These are phyloP conservation scores for Siniperca undulata DNA, from an alignment of 2,797 vertebrate genomes.

Conservation along the genomic window DNA sequence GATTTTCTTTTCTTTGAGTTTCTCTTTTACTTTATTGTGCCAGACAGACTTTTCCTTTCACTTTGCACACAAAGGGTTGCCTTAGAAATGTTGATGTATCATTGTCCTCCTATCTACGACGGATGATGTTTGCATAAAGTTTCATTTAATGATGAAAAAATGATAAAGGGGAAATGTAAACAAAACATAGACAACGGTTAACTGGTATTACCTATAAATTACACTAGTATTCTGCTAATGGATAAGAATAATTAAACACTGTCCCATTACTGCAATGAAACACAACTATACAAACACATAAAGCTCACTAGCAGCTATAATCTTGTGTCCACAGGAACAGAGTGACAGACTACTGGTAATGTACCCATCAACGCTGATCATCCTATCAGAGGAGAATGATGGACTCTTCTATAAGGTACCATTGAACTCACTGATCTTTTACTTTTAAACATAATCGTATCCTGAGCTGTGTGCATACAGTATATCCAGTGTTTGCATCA, in stretches of 20 bases:
- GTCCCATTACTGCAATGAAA: neutral
- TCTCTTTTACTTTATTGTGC: neutral
- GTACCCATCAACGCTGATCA: conserved; percentile 92
- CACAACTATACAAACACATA: neutral
- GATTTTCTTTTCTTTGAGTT: neutral
- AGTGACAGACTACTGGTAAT: conserved; percentile 92
- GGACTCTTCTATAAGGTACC: conserved; percentile 94
- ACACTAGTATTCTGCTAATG: neutral
- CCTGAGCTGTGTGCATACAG: neutral
- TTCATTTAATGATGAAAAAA: neutral
- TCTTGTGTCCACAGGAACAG: conserved; percentile 87
- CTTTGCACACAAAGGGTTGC: neutral
- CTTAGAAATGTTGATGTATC: neutral
- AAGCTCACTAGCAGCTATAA: conserved; percentile 3
- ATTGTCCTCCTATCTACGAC: neutral
- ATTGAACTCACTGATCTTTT: conserved; percentile 2
- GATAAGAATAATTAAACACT: neutral
- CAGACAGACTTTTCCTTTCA: neutral
- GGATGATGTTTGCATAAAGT: neutral
- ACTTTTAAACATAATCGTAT: conserved; percentile 15
- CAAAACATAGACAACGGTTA: neutral
- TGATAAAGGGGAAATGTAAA: neutral
- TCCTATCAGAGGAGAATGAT: conserved; percentile 90
- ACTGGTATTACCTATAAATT: neutral
- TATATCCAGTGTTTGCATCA: conserved; percentile 24